These are phyloP conservation scores for Champsocephalus esox DNA, from an alignment of 2,797 vertebrate genomes.

Conservation along the genomic window DNA sequence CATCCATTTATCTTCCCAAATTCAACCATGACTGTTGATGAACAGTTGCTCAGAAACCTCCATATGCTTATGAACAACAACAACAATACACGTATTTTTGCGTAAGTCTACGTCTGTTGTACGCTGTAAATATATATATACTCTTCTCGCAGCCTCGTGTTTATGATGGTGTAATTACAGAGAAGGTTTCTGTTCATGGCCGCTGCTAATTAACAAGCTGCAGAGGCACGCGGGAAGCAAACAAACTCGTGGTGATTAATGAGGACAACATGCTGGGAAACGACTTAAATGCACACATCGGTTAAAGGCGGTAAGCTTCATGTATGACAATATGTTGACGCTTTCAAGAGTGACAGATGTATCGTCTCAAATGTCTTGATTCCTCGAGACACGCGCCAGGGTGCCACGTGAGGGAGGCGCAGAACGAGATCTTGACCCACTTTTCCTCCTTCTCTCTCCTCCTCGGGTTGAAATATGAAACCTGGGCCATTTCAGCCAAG, in stretches of 20 bases:
- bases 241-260: constrained; percentile 3
- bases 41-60: neutral
- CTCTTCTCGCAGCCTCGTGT: neutral
- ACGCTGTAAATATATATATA: constrained; percentile 4
- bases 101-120: neutral
- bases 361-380: neutral
- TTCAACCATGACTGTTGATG: neutral
- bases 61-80: neutral
- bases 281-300: neutral
- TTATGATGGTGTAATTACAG: constrained; percentile 31
- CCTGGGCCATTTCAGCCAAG: constrained; percentile 74
- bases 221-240: neutral
- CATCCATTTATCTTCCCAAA: no score
- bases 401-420: constrained; percentile 70
- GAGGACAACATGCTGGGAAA: neutral
- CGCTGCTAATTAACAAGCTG: constrained; percentile 12
- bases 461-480: constrained; percentile 83
- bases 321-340: neutral
- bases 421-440: constrained; percentile 64
- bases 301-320: neutral
- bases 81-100: neutral
- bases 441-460: constrained; percentile 65
- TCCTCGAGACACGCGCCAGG: constrained; percentile 15
- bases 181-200: neutral
- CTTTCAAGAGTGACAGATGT: neutral